A percentile compares a stretch with the other conserved stretches of the same genome.
These are phyloP conservation scores for Schizothorax lantsangensis DNA, from an alignment of 2,797 vertebrate genomes.

Conservation along the genomic window DNA sequence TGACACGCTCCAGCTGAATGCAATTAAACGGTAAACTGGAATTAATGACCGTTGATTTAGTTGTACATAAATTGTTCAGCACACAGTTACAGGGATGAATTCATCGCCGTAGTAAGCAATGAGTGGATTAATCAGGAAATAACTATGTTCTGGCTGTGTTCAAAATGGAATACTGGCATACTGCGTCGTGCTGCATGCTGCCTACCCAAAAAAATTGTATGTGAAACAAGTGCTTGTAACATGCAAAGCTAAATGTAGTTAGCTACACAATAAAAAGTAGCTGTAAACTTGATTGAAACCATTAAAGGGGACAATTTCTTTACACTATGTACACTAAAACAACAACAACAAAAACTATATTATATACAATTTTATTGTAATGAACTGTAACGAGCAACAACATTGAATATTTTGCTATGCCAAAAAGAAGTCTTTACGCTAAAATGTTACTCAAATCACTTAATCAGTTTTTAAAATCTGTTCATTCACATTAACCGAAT, in stretches of 20 bases:
- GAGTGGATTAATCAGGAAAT: constrained; percentile 64
- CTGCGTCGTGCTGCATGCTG: neutral
- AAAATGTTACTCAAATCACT: neutral
- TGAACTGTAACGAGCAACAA: neutral
- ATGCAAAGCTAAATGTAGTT: neutral
- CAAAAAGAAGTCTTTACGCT: no score
- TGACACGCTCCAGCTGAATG: constrained; percentile 77
- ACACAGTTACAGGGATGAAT: constrained; percentile 74
- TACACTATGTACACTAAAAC: neutral
- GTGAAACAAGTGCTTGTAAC: neutral
- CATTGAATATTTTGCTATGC: no score
- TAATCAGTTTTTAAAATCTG: no score
- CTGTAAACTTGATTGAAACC: neutral
- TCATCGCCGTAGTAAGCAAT: constrained; percentile 73
- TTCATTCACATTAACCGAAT: no score
- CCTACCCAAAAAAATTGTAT: neutral
- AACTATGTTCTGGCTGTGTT: constrained; percentile 1
- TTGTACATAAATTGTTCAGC: constrained; percentile 75
- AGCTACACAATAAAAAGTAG: neutral
- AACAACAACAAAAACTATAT: neutral
- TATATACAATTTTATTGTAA: neutral
- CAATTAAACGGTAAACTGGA: constrained; percentile 83
- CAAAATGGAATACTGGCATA: neutral
- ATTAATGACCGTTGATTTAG: constrained; percentile 79
- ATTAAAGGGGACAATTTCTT: neutral